phyloP scores from a whole-genome alignment of 2,113 vertebrate species.

The Hippocampus guttulatus region DNA sequence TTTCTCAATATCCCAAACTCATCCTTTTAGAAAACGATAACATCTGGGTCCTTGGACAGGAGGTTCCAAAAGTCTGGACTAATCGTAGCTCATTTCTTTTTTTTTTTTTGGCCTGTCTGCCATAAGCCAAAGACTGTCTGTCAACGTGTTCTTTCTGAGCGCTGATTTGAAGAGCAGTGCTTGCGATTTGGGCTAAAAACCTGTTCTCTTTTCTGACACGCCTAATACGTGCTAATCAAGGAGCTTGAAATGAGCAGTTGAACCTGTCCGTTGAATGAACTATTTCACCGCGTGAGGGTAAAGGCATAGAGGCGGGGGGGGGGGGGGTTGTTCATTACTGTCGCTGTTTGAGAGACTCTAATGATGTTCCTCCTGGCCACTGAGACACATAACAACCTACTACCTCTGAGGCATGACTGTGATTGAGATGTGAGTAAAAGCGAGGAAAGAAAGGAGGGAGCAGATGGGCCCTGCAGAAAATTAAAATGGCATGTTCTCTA shows the following conservation, averaged over 20 bases:
- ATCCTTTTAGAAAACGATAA: constrained; percentile 62
- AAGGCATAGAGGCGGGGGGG: constrained; percentile 5
- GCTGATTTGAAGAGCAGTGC: constrained; percentile 55
- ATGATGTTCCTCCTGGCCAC: constrained; percentile 50
- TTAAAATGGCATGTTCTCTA: constrained; percentile 47
- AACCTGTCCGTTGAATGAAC: constrained; percentile 3
- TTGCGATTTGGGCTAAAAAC: constrained; percentile 38
- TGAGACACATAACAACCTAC: constrained; percentile 42
- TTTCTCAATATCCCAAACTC: constrained; percentile 61
- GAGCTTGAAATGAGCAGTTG: constrained; percentile 5
- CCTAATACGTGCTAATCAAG: constrained; percentile 32
- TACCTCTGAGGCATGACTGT: constrained; percentile 44
- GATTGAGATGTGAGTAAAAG: constrained; percentile 58
- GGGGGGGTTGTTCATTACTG: constrained; percentile 24
- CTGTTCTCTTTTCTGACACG: constrained; percentile 4
- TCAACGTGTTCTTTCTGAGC: constrained; percentile 59
- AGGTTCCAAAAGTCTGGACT: constrained; percentile 43
- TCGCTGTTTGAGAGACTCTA: constrained; percentile 35
- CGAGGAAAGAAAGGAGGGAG: constrained; percentile 30
- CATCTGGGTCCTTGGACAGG: constrained; percentile 62
- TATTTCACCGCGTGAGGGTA: constrained; percentile 10
- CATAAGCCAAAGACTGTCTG: constrained; percentile 49
- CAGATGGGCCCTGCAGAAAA: constrained; percentile 48
- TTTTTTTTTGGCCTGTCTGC: constrained; percentile 40
- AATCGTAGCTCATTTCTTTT: constrained; percentile 57